Evolutionary conservation across 2,113 vertebrate species (phyloP), one percentile per base, ranked within the genome.

Genomic region (Tenrec ecaudatus): DNA sequence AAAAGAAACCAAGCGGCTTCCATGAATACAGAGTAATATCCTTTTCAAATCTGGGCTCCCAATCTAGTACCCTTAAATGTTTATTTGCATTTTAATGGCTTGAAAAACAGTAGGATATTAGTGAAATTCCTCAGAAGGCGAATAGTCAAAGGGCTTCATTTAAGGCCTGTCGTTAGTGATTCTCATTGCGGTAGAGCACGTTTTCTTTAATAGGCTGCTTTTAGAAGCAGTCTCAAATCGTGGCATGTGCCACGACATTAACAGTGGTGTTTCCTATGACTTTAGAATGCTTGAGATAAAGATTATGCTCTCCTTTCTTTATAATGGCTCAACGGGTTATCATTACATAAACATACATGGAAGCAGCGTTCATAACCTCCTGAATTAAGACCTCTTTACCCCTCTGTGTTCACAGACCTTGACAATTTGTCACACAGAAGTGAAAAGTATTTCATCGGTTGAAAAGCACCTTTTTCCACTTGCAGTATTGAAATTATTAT

Each of bases 61-160:
- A 93, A 43, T 94, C 85, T 96, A 96, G 73, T 92, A 96, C 77
- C 58, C 73, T 96, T 96, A 96, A 90, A 17, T 95, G 96, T 98
- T 97, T 96, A 85, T 88, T 97, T 96, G 95, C 91, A 96, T 97
- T 97, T 97, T 96, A 96, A 96, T 95, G 94, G 91, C 94, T 84
- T 96, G 71, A 84, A 97, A 98, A 97, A 96, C 97, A 97, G 94
- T 83, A 69, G 77, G 83, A 96, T 96, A 94, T 97, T 96, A 97
- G 90, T 85, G 89, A 98, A 93, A 90, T 96, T 91, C 17, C 80
- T 96, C 12, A 25, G 85, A 97, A 96, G 68, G 82, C 90, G 3
- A 95, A 96, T 95, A 94, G 81, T 94, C 92, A 90, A 95, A 97
- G 97, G 96, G 92, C 89, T 93, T 83, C 31, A 85, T 91, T 96